Percentiles rank a stretch among this genome's conserved stretches.
Evolutionary conservation across 2,113 vertebrate species (phyloP).

Genomic region (Phrynocephalus versicolor): DNA sequence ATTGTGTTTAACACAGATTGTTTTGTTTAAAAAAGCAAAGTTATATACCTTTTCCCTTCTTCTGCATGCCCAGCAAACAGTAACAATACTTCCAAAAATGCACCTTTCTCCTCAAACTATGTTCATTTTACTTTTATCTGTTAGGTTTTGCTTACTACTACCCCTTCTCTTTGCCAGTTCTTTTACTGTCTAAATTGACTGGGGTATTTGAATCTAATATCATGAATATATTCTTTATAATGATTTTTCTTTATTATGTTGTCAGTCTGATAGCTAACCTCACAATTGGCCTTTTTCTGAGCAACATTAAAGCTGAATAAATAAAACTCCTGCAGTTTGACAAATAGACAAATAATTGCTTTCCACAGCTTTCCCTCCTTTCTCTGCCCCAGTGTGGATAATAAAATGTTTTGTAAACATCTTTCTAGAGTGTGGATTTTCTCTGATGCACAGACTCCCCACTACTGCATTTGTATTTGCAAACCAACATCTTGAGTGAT

Average conservation of each 20-base stretch:
- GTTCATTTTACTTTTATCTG: neutral
- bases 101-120: neutral
- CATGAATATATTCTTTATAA: neutral
- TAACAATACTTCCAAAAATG: neutral
- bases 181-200: conserved; percentile 3
- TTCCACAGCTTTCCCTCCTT: neutral
- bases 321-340: conserved; percentile 31
- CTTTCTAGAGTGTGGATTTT: neutral
- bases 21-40: neutral
- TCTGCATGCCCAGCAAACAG: neutral
- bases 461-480: conserved; percentile 30
- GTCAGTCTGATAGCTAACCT: conserved; percentile 10
- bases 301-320: neutral
- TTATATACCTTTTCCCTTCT: neutral
- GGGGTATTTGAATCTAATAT: neutral
- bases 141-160: neutral
- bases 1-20: neutral
- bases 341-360: conserved; percentile 20
- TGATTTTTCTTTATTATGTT: conserved; percentile 13
- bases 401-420: neutral
- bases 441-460: conserved; percentile 12
- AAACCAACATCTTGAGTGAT: conserved; percentile 16
- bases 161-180: conserved; percentile 20
- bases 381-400: neutral
- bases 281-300: conserved; percentile 12